These are phyloP conservation scores for Andrena cerasifolii DNA, from an alignment of 1,140 invertebrate genomes.

Conservation along the genomic window DNA sequence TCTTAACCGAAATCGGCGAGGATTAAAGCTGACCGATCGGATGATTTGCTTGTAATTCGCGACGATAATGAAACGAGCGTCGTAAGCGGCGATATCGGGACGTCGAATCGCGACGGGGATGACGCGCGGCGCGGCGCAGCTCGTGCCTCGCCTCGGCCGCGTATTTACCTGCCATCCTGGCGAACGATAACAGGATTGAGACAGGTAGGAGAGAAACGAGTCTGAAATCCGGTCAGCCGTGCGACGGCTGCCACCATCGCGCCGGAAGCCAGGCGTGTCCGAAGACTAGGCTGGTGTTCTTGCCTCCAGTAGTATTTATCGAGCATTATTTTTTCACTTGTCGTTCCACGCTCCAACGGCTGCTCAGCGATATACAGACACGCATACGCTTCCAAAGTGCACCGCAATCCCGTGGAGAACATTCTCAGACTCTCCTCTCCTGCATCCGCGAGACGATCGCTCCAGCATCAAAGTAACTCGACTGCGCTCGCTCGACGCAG, in stretches of 20 bases:
- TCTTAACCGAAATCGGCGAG: too few species aligned
- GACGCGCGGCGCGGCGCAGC: not conserved
- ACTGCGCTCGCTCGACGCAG: not conserved
- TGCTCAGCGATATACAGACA: constrained; percentile 7
- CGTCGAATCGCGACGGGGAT: not conserved
- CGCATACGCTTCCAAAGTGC: too few species aligned
- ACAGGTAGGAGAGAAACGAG: not conserved
- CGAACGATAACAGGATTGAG: constrained; percentile 8
- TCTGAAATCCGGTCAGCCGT: constrained; percentile 36
- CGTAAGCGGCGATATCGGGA: not conserved
- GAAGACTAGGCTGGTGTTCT: not conserved
- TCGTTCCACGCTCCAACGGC: not conserved
- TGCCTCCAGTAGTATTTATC: not conserved
- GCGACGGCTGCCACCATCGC: not conserved
- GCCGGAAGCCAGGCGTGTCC: constrained; percentile 22
- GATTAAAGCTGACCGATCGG: too few species aligned
- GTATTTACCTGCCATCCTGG: not conserved
- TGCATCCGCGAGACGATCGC: too few species aligned
- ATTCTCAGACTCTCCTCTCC: too few species aligned
- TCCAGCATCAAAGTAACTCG: constrained; percentile 15
- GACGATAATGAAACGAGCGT: not conserved
- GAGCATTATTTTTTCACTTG: not conserved
- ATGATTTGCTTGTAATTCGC: too few species aligned
- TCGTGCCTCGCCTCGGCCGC: not conserved
- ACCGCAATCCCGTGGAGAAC: too few species aligned